phyloP scores from a whole-genome alignment of 1,140 invertebrate species.

The Paralvinella palmiformis region DNA sequence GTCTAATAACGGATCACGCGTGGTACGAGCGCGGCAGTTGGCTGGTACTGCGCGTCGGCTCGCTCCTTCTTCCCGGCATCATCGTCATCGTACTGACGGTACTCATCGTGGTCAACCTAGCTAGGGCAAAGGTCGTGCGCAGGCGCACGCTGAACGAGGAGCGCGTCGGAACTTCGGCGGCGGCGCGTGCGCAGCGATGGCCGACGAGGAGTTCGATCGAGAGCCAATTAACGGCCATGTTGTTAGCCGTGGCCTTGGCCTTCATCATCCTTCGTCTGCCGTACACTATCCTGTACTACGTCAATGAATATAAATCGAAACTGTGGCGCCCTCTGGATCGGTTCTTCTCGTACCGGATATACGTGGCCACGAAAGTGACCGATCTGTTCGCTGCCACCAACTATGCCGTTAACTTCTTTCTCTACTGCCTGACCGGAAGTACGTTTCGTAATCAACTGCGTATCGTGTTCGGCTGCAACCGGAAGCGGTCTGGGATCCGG shows the following conservation, averaged over 20 bases:
- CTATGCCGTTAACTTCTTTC: slow-evolving; percentile 18
- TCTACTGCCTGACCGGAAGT: slow-evolving; percentile 15
- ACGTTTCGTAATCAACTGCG: slow-evolving; percentile 11
- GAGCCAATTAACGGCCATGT: slow-evolving; percentile 12
- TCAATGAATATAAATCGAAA: background rate
- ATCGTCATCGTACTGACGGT: slow-evolving; percentile 10
- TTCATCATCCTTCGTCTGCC: slow-evolving; percentile 12
- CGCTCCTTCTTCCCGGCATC: background rate
- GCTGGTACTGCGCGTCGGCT: slow-evolving; percentile 9
- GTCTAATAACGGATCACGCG: background rate
- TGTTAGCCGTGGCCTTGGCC: slow-evolving; percentile 9
- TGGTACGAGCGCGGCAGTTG: slow-evolving; percentile 7
- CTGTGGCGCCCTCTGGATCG: slow-evolving; percentile 1
- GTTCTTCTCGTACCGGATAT: background rate
- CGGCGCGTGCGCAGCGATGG: background rate
- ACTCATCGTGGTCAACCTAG: background rate
- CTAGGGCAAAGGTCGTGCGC: background rate
- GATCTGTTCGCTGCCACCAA: slow-evolving; percentile 12
- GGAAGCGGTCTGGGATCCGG: too few species aligned
- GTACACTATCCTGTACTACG: slow-evolving; percentile 12
- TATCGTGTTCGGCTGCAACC: too few species aligned
- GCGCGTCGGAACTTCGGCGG: too few species aligned
- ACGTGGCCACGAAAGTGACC: background rate
- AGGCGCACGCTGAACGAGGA: background rate
- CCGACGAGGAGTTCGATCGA: too few species aligned